Conservation (phyloP, 2,113 vertebrate genomes). For the Butastur rufipennis region DNA sequence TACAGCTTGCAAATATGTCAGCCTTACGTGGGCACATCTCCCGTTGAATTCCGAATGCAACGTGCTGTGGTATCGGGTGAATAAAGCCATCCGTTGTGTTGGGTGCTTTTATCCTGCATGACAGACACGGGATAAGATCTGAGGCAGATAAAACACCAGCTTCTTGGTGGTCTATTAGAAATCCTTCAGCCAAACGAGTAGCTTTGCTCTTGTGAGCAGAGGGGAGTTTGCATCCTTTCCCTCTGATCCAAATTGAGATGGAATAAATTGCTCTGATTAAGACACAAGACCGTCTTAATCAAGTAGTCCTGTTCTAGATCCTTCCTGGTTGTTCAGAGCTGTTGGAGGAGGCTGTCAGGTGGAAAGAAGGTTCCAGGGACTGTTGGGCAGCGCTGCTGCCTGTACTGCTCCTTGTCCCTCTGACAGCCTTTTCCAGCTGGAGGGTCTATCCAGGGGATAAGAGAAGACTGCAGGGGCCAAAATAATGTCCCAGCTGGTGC, state of each 20-base stretch:
- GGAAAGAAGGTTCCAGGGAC: background rate
- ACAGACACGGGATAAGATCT: background rate
- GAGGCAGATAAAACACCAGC: background rate
- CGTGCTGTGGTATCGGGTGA: background rate
- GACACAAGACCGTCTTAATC: accelerated
- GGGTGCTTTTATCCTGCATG: background rate
- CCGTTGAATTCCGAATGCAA: background rate
- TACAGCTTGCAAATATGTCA: background rate
- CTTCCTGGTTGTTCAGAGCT: background rate
- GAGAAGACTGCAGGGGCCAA: background rate
- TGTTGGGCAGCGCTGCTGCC: background rate
- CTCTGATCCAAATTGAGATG: background rate
- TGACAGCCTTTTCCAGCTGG: background rate
- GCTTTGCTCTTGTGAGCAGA: background rate
- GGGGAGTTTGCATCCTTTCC: background rate
- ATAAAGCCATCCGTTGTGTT: background rate
- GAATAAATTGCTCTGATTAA: background rate
- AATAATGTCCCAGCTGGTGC: background rate
- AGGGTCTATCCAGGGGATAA: background rate
- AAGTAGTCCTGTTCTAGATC: background rate
- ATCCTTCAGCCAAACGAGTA: background rate
- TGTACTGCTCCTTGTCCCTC: background rate
- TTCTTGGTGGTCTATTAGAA: background rate
- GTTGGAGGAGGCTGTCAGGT: background rate
- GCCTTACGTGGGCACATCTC: background rate